These are phyloP conservation scores for Lathamus discolor DNA, from an alignment of 2,113 vertebrate genomes.

Conservation along the genomic window DNA sequence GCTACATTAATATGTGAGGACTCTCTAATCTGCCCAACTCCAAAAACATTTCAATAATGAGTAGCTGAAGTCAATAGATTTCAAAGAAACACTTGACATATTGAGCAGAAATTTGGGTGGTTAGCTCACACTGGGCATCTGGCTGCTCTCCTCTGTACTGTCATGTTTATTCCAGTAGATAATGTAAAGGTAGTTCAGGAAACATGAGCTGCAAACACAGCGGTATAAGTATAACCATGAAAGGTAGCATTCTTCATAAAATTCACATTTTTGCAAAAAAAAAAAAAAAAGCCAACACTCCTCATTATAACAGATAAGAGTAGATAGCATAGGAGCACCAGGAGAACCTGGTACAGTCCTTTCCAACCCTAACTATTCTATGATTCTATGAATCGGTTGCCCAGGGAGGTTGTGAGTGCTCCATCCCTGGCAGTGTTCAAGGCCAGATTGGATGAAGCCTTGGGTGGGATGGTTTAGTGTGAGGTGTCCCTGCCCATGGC, in stretches of 20 bases:
- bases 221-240: not conserved
- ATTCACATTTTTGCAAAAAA: not conserved
- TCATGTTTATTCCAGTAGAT: not conserved
- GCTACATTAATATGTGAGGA: not conserved
- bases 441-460: too few species aligned
- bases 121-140: not conserved
- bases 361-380: too few species aligned
- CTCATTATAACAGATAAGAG: not conserved
- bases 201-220: not conserved
- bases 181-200: not conserved
- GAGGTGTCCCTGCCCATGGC: too few species aligned
- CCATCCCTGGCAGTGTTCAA: too few species aligned
- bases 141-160: not conserved
- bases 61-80: not conserved
- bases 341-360: too few species aligned
- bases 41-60: not conserved
- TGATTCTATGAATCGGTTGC: too few species aligned
- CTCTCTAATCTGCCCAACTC: not conserved
- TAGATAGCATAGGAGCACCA: not conserved
- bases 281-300: not conserved
- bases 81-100: not conserved
- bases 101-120: not conserved
- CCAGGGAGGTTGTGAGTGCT: too few species aligned
- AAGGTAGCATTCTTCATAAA: not conserved
- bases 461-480: too few species aligned